Evolutionary conservation across 2,888 invertebrate species (phyloP), one percentile per base, ranked within the genome.

Genomic region (Lasioglossum zephyrum): DNA sequence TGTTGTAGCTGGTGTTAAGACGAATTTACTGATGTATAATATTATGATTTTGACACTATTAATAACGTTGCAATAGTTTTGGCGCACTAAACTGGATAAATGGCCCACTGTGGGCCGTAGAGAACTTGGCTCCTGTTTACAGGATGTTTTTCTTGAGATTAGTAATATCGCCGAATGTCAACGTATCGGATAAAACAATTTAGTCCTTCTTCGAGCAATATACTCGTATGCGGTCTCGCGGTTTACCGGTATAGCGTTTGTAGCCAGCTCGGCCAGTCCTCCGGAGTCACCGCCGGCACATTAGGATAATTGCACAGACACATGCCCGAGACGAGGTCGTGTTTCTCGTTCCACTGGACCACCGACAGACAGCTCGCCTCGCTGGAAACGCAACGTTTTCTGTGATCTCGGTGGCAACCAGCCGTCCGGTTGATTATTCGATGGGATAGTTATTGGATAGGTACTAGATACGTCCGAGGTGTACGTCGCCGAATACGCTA

Each of bases 241-340:
- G 60, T 69, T 82, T 95, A 96, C 96, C 95, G 95, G 93, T 96
- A 97, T 90, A 96, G 95, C 22, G 93, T 94, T 93, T 95, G 94
- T n/a, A 97, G 92, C 95, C 96, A 97, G n/a, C 95, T 93, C 69
- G 95, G 95, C 97, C 97, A 97, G 44, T 96, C 96, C 77, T 94
- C 94, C 8, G 96, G 95, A 44, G 96, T 96, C 13, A 97, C 93
- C 0, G 96, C 94, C 0, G 96, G 96, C 53, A 97, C 92, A 87
- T 96, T 95, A 0, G 97, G 97, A 92, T 96, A 96, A 90, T 95
- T 94, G 85, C 95, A 93, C 0, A 96, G 90, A 74, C 94, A 94
- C 16, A 96, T 88, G 41, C 90, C 93, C 1, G 94, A 94, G 11
- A 95, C 90, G 5, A 95, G 81, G 57, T 93, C 88, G 4, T 88